Evolutionary conservation across 2,888 invertebrate genomes (phyloP), one percentile per base, ranked within the genome.

Genomic region (Rhingia rostrata): DNA sequence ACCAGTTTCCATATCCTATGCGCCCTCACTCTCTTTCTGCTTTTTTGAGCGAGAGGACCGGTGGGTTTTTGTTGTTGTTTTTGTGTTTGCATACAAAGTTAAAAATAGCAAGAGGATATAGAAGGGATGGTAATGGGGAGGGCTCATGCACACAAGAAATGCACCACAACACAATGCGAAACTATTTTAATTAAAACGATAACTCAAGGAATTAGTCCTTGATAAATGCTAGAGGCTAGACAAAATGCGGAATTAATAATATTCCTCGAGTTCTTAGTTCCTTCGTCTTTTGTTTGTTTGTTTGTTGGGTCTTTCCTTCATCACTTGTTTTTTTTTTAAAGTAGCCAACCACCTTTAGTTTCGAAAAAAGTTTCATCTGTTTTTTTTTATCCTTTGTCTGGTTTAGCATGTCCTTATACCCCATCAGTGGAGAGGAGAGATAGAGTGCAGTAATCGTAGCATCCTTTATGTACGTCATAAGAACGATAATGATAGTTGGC

Each of bases 141-240:
- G 10, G 49, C n/a, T 22, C 22, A 30, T 49, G 49, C 30, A 9
- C 5, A 9, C 6, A 47, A 49, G 37, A 45, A 22, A 22, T 53
- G 49, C 60, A 10, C 67, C 78, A 73, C 83, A 83, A 79, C 78
- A 73, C 83, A 83, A 79, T 83, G 83, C 72, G 61, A 79, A 83
- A 80, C 47, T 84, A 66, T 75, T 80, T 70, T 80, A 84, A 80
- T 84, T 75, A 80, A 75, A 77, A 77, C 51, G 56, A 72, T 63
- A 72, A 81, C 80, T 77, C 58, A 67, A 54, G 81, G 85, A 81
- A 77, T 81, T 85, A 85, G 85, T 77, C 72, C 77, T 72, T 81
- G 81, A 85, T 81, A 75, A 81, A 75, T 66, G 67, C 85, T 39
- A 7, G 67, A 22, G 72, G 85, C 75, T 81, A 81, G 75, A 72